Evolutionary conservation across 1,140 invertebrate species (phyloP), one percentile per base, ranked within the genome.

Genomic region (Aporrectodea caliginosa): DNA sequence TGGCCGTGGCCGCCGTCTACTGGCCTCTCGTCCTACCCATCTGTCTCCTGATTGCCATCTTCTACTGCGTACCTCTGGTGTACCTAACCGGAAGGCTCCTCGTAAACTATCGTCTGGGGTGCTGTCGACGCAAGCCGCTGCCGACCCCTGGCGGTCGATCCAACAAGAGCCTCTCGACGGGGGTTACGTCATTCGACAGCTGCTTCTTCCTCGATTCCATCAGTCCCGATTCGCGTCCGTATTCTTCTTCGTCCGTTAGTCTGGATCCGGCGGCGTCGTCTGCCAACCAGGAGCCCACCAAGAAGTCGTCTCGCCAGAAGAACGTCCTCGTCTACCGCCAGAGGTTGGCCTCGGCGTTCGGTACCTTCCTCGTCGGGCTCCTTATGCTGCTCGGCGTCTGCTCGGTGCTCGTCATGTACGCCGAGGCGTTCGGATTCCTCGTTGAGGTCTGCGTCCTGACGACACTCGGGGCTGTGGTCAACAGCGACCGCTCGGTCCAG

Each of bases 41-140:
- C 27, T 77, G 71, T 32, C 27, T 80, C 69, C 22, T 78, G 14
- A 30, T 78, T n/a, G 30, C 69, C 16, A 35, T 80, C 14, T 73
- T 75, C 30, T 80, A 80, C 75, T 78, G 75, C 79, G 72, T 80
- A n/a, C 79, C 79, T 0, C 69, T 75, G 1, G 2, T 80, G 30
- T 80, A 80, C 58, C 43, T 80, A 30, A 73, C 31, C 29, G 79
- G 79, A 22, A 68, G 79, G 16, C n/a, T 78, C n/a, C 35, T 80
- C 0, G 29, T 80, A 16, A 68, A 80, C 72, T 34, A 32, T 16
- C 72, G 79, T 2, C 79, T 74, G 6, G 6, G 33, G n/a, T 80
- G 71, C 69, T 58, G 58, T 27, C 58, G 69, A 22, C 16, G 29
- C 16, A 32, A 69, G 29, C 12, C 75, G 75, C 27, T 29, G 31